A percentile compares a stretch with the other conserved stretches of the same genome.
These are phyloP conservation scores for Euphonia xanthogaster DNA, from an alignment of 2,797 vertebrate genomes.

Conservation along the genomic window DNA sequence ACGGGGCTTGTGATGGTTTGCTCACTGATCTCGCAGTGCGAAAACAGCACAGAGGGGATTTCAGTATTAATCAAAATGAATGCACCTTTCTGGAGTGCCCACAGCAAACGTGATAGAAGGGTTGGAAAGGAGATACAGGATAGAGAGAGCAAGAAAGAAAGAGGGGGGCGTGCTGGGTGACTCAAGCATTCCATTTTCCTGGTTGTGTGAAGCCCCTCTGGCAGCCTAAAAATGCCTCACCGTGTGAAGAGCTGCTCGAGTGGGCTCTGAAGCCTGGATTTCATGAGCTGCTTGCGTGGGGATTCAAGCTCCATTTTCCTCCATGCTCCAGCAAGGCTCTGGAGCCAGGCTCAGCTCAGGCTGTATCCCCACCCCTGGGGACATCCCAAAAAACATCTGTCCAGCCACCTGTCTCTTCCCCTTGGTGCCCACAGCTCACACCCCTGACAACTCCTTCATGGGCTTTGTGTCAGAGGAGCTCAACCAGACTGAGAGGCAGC, in stretches of 20 bases:
- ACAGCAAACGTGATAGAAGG: no score
- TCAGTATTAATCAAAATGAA: no score
- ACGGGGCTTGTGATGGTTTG: no score
- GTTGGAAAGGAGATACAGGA: no score
- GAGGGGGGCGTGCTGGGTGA: neutral
- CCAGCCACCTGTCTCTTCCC: neutral
- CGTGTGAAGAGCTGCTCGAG: fast-evolving
- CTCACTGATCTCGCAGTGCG: no score
- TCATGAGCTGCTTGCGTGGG: neutral
- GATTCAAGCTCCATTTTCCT: neutral
- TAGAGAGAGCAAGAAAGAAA: no score
- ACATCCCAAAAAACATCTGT: neutral
- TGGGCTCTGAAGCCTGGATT: neutral
- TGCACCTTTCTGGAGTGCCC: no score
- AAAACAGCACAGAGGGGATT: no score
- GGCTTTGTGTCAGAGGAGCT: slow-evolving; percentile 95
- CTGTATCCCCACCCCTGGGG: fast-evolving
- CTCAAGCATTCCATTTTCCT: neutral
- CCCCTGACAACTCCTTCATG: slow-evolving; percentile 97
- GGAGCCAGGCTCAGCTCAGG: fast-evolving
- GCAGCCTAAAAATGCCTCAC: neutral
- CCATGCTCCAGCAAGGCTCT: neutral
- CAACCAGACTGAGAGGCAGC: slow-evolving; percentile 85
- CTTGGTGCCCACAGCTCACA: slow-evolving; percentile 82
- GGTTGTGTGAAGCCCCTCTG: neutral